Evolutionary conservation across 2,797 vertebrate species (phyloP).

Genomic region (Spinibarbus caldwelli): DNA sequence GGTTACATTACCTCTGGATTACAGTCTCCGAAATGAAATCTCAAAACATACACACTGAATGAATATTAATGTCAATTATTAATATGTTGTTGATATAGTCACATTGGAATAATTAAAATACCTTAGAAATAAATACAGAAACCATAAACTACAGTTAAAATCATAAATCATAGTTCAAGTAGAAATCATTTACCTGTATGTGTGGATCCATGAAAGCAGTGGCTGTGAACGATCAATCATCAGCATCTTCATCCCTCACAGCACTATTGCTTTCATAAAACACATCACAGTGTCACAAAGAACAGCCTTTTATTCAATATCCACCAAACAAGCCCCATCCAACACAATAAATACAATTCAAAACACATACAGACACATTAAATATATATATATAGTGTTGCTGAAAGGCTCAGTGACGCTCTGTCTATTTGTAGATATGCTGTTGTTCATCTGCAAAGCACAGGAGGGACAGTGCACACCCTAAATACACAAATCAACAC

Average conservation of each 20-base stretch:
- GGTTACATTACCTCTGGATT: no score
- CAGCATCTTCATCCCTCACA: not conserved
- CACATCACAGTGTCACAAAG: not conserved
- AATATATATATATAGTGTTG: not conserved
- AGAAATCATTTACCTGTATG: not conserved
- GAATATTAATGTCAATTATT: not conserved
- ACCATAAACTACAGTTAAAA: no score
- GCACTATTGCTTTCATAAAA: constrained; percentile 14
- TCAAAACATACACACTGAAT: not conserved
- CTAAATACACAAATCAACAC: not conserved
- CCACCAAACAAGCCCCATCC: not conserved
- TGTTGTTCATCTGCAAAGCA: not conserved
- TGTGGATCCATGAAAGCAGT: not conserved
- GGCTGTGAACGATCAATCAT: not conserved
- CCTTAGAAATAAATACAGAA: no score
- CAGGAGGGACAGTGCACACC: not conserved
- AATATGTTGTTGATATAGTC: not conserved
- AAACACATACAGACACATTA: not conserved
- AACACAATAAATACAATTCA: not conserved
- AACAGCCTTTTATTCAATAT: constrained; percentile 12
- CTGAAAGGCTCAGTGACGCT: not conserved
- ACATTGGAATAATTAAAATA: not conserved
- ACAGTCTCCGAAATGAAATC: not conserved
- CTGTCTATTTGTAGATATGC: not conserved
- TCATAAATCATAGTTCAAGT: not conserved